Base-by-base conservation (phyloP, 2,113 vertebrate species). In the Coryphaenoides rupestris region DNA sequence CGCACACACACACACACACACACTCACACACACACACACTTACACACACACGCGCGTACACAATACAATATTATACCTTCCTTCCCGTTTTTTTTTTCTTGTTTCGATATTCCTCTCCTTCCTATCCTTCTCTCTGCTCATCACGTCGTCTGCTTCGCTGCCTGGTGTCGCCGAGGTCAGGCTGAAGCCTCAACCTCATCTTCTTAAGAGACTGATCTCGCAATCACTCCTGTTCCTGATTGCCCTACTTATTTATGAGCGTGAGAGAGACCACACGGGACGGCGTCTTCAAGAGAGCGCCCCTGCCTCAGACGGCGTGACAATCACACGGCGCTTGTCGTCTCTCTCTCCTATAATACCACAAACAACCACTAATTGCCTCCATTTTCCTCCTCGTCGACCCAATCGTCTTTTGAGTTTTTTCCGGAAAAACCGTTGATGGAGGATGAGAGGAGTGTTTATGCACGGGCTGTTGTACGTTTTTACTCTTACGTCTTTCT, bases 211-310 rank as follows among this genome's bases (percentile, higher is more conserved):
- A 40, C 63, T 58, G 52, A 70, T 73, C 46, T 53, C 2, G 67
- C 83, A 87, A 86, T 89, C 81, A 84, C 15, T 53, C 65, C 50
- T 70, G n/a, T n/a, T 40, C 72, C 66, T 87, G 86, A 89, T 88
- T 89, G 73, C 46, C 10, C 64, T 72, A 54, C 73, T 78, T 79
- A 79, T 75, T 80, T 68, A 66, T 79, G 75, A 88, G 86, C 75
- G 80, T 58, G 33, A 40, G 28, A n/a, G 33, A 54, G 76, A 61
- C 68, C 56, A 72, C 66, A 63, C 60, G 49, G 65, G 60, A 50
- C 75, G 62, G 16, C 45, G 2, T 75, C 50, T 71, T 68, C 58
- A 62, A 45, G 56, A 45, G 56, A 70, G 15, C 66, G 9, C 47
- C 70, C 69, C 16, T 77, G n/a, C 66, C 23, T 33, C 24, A 24